Base-by-base conservation (phyloP, 2,113 vertebrate species). In the Xenus cinereus region DNA sequence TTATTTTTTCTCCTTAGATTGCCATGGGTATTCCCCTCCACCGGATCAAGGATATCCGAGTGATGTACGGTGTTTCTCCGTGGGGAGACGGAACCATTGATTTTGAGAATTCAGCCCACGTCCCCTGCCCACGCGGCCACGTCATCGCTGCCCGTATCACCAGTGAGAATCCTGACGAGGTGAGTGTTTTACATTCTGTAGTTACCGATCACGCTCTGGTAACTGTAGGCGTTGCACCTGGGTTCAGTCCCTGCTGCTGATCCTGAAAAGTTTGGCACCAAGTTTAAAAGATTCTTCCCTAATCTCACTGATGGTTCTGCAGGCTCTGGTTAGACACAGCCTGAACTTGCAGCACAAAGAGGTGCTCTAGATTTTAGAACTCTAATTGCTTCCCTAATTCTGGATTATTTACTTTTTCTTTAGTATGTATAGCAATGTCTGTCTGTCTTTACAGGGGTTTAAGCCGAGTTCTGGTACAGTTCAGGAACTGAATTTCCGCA, bases 121-220 rank as follows among this genome's bases (percentile, higher is more conserved):
- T 98, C 33, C 99, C 99, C 68, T 99, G 98, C 32, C 99, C 99
- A 4, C 98, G 99, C 1, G 99, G 99, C 41, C 99, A 99, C 4
- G 99, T 99, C 93, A 99, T 99, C 5, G 99, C 99, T 63, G 99
- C 99, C 53, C 99, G 99, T 28, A 99, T 99, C 97, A 99, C 99
- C 97, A 99, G 99, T 76, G 99, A 99, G 98, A 99, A 99, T 93
- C 99, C 99, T 9, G 99, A 99, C 81, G 99, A 99, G 99, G 99
- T 99, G 97, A 95, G 87, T 33, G 21, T 14, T 17, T 9, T 19
- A 10, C 1, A 6, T 18, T 4, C 50, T n/a, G 1, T 10, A 8
- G 18, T 21, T 53, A 10, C 7, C 28, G 28, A 4, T 75, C 32
- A 3, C 72, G 2, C 18, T 39, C 37, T 56, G 51, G 37, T 33